phyloP scores from a whole-genome alignment of 2,113 vertebrate species.

The Embiotoca jacksoni region DNA sequence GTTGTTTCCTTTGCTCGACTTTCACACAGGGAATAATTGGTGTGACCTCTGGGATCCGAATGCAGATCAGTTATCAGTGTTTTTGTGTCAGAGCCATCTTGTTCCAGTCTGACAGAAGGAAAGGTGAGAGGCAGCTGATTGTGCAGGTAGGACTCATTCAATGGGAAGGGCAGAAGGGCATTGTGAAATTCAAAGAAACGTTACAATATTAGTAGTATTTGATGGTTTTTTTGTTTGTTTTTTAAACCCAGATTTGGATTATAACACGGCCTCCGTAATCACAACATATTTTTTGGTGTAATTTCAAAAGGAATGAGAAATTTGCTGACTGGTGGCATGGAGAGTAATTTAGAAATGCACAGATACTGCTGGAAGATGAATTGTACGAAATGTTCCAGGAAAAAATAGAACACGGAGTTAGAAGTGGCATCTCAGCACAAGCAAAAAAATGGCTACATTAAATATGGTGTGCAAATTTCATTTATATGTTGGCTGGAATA shows the following conservation, averaged over 20 bases:
- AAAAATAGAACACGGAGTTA: slow-evolving; percentile 4
- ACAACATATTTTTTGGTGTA: slow-evolving; percentile 1
- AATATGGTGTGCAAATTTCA: slow-evolving; percentile 9
- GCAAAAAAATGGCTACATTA: slow-evolving; percentile 15
- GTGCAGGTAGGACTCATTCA: slow-evolving; percentile 18
- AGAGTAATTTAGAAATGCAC: slow-evolving; percentile 30
- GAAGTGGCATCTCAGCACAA: slow-evolving; percentile 22
- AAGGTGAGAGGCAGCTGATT: slow-evolving; percentile 63
- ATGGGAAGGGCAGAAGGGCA: background rate
- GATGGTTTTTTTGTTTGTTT: background rate
- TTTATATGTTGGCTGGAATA: background rate
- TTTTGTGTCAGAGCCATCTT: slow-evolving; percentile 61
- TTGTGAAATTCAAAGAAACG: slow-evolving; percentile 8
- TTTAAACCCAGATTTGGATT: background rate
- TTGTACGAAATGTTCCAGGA: slow-evolving; percentile 22
- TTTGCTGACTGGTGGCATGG: slow-evolving; percentile 5
- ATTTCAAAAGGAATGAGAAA: slow-evolving; percentile 13
- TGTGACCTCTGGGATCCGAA: slow-evolving; percentile 58
- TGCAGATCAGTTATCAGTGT: slow-evolving; percentile 58
- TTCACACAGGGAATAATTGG: slow-evolving; percentile 67
- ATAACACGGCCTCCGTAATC: background rate
- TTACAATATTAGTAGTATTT: background rate
- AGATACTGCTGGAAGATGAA: slow-evolving; percentile 32
- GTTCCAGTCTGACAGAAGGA: slow-evolving; percentile 49
- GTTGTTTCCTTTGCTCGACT: slow-evolving; percentile 21